Conservation (phyloP, 1,140 invertebrate genomes). For the Micrasema minimum region DNA sequence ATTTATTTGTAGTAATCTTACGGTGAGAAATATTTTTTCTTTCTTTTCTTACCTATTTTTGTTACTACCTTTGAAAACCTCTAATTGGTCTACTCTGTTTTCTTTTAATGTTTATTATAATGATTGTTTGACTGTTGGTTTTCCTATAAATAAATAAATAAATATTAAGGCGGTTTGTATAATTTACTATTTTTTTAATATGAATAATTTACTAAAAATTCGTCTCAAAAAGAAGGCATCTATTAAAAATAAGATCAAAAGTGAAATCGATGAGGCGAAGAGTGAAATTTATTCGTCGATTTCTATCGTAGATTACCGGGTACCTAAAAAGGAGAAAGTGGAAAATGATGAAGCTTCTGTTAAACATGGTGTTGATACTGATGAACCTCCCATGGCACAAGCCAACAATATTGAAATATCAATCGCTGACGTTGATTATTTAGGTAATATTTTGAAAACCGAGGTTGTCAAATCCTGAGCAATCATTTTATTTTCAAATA, state of each 20-base stretch:
- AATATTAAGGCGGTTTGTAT: too few relatives aligned
- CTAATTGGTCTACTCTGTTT: too few relatives aligned
- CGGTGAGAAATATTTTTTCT: too few relatives aligned
- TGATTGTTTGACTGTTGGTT: too few relatives aligned
- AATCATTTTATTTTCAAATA: background rate
- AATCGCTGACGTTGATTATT: slow-evolving; percentile 45
- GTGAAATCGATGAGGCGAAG: background rate
- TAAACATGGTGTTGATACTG: slow-evolving; percentile 9
- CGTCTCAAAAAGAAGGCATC: slow-evolving; percentile 1
- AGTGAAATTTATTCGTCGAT: background rate
- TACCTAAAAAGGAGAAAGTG: slow-evolving; percentile 3
- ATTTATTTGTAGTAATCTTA: too few relatives aligned
- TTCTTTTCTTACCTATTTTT: too few relatives aligned
- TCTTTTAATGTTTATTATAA: too few relatives aligned
- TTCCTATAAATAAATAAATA: too few relatives aligned
- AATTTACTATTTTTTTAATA: too few relatives aligned
- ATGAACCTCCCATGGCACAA: background rate
- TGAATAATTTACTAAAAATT: too few relatives aligned
- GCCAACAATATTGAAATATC: slow-evolving; percentile 47
- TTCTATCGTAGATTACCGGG: background rate
- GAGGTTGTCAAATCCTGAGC: slow-evolving; percentile 48
- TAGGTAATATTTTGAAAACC: slow-evolving; percentile 47
- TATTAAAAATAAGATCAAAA: background rate
- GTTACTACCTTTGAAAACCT: too few relatives aligned
- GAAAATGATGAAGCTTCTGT: slow-evolving; percentile 17